Evolutionary conservation across 1,140 invertebrate genomes (phyloP).

Genomic region (Drosophila truncata): DNA sequence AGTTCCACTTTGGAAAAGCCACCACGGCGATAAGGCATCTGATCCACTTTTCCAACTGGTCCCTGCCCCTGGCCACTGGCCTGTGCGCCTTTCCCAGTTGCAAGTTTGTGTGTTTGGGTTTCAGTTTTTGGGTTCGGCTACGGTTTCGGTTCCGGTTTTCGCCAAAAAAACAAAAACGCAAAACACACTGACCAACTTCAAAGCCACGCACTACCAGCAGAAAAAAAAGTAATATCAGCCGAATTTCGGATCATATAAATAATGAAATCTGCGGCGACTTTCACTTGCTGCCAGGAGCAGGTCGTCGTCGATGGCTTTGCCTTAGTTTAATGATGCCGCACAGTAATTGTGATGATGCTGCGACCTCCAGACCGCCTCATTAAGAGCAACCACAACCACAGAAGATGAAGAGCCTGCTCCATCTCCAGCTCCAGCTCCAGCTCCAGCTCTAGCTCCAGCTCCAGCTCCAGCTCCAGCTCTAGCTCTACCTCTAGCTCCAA

Average conservation of each 20-base stretch:
- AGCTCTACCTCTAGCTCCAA: not conserved
- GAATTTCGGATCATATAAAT: slow-evolving; percentile 48
- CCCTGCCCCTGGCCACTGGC: slow-evolving; percentile 23
- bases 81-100: slow-evolving; percentile 22
- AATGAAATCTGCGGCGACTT: slow-evolving; percentile 52
- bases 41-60: slow-evolving; percentile 68
- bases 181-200: slow-evolving; percentile 66
- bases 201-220: slow-evolving; percentile 16
- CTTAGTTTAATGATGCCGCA: slow-evolving; percentile 25
- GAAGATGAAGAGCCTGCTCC: slow-evolving; percentile 21
- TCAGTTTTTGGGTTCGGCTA: slow-evolving; percentile 37
- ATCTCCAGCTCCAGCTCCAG: not conserved
- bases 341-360: slow-evolving; percentile 34
- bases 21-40: slow-evolving; percentile 64
- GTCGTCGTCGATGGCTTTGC: slow-evolving; percentile 25
- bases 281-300: slow-evolving; percentile 45
- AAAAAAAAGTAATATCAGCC: slow-evolving; percentile 12
- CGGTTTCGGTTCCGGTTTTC: slow-evolving; percentile 45
- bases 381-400: slow-evolving; percentile 51
- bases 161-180: slow-evolving; percentile 48
- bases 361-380: slow-evolving; percentile 47
- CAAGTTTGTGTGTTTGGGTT: slow-evolving; percentile 34
- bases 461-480: not conserved
- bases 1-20: slow-evolving; percentile 28
- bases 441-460: not conserved